Conservation (phyloP, 2,797 vertebrate genomes). For the Loriculus beryllinus region DNA sequence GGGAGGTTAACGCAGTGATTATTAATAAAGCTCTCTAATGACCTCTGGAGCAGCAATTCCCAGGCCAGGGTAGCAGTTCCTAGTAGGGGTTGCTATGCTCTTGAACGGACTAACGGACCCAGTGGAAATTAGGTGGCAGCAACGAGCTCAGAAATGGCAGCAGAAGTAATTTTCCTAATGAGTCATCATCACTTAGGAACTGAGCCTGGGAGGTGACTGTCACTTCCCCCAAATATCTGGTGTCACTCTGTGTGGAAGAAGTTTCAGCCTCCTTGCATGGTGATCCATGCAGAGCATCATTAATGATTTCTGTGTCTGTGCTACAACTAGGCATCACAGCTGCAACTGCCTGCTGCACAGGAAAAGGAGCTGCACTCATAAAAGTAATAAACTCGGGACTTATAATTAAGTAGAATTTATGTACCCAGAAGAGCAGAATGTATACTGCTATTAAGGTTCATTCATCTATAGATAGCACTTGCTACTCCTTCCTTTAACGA, state of each 20-base stretch:
- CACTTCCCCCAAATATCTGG: background rate
- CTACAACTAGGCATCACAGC: background rate
- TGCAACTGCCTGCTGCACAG: background rate
- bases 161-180: slow-evolving; percentile 19
- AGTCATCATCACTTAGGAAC: background rate
- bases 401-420: background rate
- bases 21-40: slow-evolving; percentile 42
- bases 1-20: slow-evolving; percentile 32
- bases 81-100: background rate
- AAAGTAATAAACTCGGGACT: background rate
- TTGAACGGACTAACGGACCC: background rate
- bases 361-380: background rate
- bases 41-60: slow-evolving; percentile 19
- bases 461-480: background rate
- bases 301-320: background rate
- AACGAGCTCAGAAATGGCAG: background rate
- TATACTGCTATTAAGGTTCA: background rate
- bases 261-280: background rate
- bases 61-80: background rate
- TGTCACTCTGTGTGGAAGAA: background rate
- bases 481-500: background rate
- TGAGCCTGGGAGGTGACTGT: background rate
- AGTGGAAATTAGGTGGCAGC: slow-evolving; percentile 2
- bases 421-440: background rate
- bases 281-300: background rate